Conservation (phyloP, 2,113 vertebrate species). For the Ophthalmolycus amberensis region DNA sequence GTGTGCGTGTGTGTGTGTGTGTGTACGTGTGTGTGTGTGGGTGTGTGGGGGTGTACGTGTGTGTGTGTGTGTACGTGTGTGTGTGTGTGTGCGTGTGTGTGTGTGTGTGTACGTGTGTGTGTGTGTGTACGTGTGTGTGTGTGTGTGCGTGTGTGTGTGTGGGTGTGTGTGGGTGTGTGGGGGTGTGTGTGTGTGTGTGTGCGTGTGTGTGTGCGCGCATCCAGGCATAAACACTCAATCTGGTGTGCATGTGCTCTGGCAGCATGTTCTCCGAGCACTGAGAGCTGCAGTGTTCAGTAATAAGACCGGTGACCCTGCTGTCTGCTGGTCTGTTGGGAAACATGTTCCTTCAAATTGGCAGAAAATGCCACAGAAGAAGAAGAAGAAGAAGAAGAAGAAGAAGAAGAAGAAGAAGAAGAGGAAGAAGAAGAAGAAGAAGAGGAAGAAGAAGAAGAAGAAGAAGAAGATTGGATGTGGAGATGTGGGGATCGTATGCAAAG, state of each 20-base stretch:
- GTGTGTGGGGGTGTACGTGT: too few relatives aligned
- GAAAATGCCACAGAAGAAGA: background rate
- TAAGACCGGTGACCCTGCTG: conserved; percentile 34
- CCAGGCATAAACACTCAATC: conserved; percentile 4
- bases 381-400: background rate
- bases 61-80: background rate
- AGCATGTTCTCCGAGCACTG: conserved; percentile 26
- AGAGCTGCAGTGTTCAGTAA: conserved; percentile 31
- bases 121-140: background rate
- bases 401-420: background rate
- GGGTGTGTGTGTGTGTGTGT: background rate
- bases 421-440: background rate
- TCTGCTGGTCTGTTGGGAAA: conserved; percentile 12
- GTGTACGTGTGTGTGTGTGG: too few relatives aligned
- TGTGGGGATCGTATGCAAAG: background rate
- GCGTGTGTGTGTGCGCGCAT: background rate
- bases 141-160: background rate
- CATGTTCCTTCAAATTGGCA: conserved; percentile 27
- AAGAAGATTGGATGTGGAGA: conserved; percentile 30
- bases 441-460: too few relatives aligned
- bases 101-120: background rate
- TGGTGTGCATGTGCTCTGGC: conserved; percentile 26
- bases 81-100: background rate
- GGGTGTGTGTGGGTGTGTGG: background rate
- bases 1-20: too few relatives aligned